Base-by-base conservation (phyloP, 2,888 invertebrate species). In the Heliconius ethilla region DNA sequence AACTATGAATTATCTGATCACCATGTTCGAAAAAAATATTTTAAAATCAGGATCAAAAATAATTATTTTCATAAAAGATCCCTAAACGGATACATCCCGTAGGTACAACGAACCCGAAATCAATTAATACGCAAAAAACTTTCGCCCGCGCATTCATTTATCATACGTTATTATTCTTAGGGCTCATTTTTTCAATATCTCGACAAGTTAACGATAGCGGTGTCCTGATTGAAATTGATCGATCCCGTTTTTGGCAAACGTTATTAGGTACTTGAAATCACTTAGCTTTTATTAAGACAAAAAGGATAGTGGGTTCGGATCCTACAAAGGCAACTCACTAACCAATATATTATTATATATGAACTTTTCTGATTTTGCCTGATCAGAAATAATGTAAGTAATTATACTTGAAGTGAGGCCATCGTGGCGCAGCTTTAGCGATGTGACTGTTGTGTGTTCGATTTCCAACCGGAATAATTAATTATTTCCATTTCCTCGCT, bases 131-230 rank as follows among this genome's bases (percentile, higher is more conserved):
- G 82, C 82, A 83, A 85, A 78, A 77, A 80, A 83, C 85, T 85
- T 85, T 84, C 83, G 82, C 84, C 80, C 78, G 78, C 65, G 66
- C 80, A 80, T 78, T 80, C 83, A 86, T 86, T 84, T 83, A 85
- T 86, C 86, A 85, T 84, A 81, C 70, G 75, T 78, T 81, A 79
- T 79, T 83, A 76, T 83, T 69, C 79, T 81, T 80, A 79, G 80
- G 78, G 76, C 78, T 82, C 81, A 82, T 82, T 84, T 84, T 79
- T 84, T 83, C 80, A 86, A 86, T 83, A 83, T 82, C 83, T 81
- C 81, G 86, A 85, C 85, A 83, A 79, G 83, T 83, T 83, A 83
- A 84, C 84, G 85, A 86, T 84, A 84, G 83, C 83, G 81, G 81
- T 80, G 79, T 80, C 81, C 82, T 82, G 84, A 83, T 83, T 83